Base-by-base conservation (phyloP, 2,113 vertebrate species). In the Grantiella picta region DNA sequence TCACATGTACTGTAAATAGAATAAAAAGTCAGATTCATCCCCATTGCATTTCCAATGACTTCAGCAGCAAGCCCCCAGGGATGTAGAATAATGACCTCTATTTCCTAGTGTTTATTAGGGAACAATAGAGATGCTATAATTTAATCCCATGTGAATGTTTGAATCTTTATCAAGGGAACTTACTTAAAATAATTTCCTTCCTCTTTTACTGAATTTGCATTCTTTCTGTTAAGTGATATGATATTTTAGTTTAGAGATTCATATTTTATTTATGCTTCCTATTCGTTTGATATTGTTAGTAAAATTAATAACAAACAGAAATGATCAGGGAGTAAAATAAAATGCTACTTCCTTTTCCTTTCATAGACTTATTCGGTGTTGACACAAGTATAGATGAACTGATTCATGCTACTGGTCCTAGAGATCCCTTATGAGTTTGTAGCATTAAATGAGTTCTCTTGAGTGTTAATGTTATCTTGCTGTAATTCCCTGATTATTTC, bases 101-200 rank as follows among this genome's bases (percentile, higher is more conserved):
- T 90, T 90, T 91, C 63, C 60, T 49, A 49, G 36, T 65, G 47
- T 60, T 86, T 87, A 65, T 80, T 80, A 73, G 33, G 22, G 75
- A 88, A 91, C 47, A 92, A 79, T 56, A 80, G 84, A 91, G 64
- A 83, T 60, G 33, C 35, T 80, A 6, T 86, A 49, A 88, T 83
- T 82, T 86, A 87, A 85, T 94, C 89, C 82, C 20, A 69, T 85
- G 42, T 84, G 82, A 75, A 61, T 85, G 78, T 79, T 88, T 90
- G 35, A 35, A 38, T 82, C 42, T 66, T 11, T 91, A 70, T 93
- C 47, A 80, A 77, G 29, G 38, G 35, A 77, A 80, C 10, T 71
- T 69, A 49, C 25, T 93, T 76, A 33, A 89, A 87, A 65, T 77
- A 80, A 77, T 88, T 90, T 90, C 65, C 57, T 92, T 92, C 49